Conservation (phyloP, 92 coral and sea anemone species). For the Pocillopora meandrina region DNA sequence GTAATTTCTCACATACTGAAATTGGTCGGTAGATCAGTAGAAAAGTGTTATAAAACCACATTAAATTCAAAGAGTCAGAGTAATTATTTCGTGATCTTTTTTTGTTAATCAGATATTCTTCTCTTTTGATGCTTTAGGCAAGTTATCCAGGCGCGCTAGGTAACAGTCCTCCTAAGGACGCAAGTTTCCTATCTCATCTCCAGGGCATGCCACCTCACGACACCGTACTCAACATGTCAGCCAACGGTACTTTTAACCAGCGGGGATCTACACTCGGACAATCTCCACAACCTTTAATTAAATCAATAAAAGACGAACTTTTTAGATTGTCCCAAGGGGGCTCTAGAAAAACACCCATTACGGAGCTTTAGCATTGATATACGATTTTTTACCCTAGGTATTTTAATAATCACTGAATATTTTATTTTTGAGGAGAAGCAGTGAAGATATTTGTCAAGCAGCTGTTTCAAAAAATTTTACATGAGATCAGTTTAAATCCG, state of each 20-base stretch:
- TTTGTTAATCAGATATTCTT: neutral
- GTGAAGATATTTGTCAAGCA: too few species aligned
- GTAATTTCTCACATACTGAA: too few species aligned
- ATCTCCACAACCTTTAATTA: slow-evolving; percentile 89
- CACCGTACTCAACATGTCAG: slow-evolving; percentile 76
- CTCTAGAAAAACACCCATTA: slow-evolving; percentile 70
- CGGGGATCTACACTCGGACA: slow-evolving; percentile 73
- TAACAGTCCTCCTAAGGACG: slow-evolving; percentile 76
- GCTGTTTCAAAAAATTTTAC: neutral
- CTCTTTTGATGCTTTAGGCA: slow-evolving; percentile 43
- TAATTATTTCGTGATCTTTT: neutral
- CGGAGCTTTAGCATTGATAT: slow-evolving; percentile 61
- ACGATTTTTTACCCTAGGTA: neutral
- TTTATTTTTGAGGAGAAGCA: neutral
- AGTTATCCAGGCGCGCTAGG: slow-evolving; percentile 81
- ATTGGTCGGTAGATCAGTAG: too few species aligned
- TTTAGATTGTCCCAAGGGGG: slow-evolving; percentile 82
- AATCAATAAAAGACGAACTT: slow-evolving; percentile 90
- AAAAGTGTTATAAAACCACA: too few species aligned
- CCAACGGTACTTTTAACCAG: slow-evolving; percentile 57
- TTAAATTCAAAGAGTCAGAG: too few species aligned
- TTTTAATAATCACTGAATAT: neutral
- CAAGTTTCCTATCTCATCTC: slow-evolving; percentile 66
- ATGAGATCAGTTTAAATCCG: neutral
- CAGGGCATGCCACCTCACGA: slow-evolving; percentile 77